Percentiles rank a stretch among this genome's conserved stretches.
These are phyloP conservation scores for Apis dorsata DNA, from an alignment of 1,140 invertebrate species.

Conservation along the genomic window DNA sequence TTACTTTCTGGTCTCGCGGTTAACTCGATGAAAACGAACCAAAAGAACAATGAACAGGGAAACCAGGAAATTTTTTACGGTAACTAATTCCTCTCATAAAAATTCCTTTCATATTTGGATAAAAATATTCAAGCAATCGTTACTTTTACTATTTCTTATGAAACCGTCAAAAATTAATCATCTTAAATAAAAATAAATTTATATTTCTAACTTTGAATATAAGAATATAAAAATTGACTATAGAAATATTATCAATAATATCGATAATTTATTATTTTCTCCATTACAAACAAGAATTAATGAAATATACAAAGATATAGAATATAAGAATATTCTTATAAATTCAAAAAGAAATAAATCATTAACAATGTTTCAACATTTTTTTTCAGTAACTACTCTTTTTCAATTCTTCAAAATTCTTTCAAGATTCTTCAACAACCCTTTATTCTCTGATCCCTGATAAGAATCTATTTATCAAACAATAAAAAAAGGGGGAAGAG, in stretches of 20 bases:
- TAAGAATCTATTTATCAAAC: background rate
- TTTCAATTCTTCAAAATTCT: background rate
- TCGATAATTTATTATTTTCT: background rate
- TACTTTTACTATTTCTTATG: background rate
- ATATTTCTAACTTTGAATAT: background rate
- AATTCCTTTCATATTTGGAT: background rate
- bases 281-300: background rate
- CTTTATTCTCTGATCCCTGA: background rate
- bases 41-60: slow-evolving; percentile 8
- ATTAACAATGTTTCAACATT: background rate
- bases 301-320: background rate
- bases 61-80: slow-evolving; percentile 14
- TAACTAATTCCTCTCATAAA: background rate
- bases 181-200: background rate
- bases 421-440: too few relatives aligned
- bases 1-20: slow-evolving; percentile 12
- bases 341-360: background rate
- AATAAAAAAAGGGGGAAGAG: background rate
- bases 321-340: background rate
- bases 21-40: background rate
- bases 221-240: background rate
- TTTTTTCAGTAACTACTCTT: too few relatives aligned
- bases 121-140: background rate
- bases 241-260: background rate
- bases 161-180: background rate